Conservation (phyloP, 2,888 invertebrate genomes). For the Torymus auratus region DNA sequence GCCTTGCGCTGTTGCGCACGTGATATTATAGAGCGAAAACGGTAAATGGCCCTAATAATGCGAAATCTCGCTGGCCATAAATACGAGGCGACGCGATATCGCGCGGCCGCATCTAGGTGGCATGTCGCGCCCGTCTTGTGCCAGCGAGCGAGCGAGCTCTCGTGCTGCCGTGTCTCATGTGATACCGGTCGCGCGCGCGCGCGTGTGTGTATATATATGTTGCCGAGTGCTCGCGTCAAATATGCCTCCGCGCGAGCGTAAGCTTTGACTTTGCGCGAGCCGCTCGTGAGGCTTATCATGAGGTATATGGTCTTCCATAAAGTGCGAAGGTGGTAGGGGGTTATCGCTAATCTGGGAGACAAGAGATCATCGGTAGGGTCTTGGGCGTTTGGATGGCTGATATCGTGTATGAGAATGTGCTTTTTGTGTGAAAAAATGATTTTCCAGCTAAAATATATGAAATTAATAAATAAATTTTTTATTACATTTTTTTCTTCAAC, state of each 20-base stretch:
- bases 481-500: no score
- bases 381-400: no score
- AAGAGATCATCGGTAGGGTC: no score
- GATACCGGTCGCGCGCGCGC: slow-evolving; percentile 67
- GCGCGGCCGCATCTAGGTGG: slow-evolving; percentile 67
- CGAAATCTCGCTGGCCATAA: slow-evolving; percentile 75
- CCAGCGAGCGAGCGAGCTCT: slow-evolving; percentile 1
- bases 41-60: slow-evolving; percentile 76
- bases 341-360: no score
- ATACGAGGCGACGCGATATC: slow-evolving; percentile 74
- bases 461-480: no score
- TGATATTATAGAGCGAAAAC: slow-evolving; percentile 73
- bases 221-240: background rate
- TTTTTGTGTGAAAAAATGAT: no score
- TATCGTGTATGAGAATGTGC: no score
- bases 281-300: slow-evolving; percentile 68
- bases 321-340: no score
- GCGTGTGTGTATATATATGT: background rate
- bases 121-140: slow-evolving; percentile 35
- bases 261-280: slow-evolving; percentile 54
- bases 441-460: no score
- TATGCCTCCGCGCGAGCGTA: slow-evolving; percentile 8
- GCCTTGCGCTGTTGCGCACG: slow-evolving; percentile 9
- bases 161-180: slow-evolving; percentile 72
- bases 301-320: no score